These are phyloP conservation scores for Caenorhabditis sp. DNA, from an alignment of 2,888 invertebrate genomes.

Conservation along the genomic window DNA sequence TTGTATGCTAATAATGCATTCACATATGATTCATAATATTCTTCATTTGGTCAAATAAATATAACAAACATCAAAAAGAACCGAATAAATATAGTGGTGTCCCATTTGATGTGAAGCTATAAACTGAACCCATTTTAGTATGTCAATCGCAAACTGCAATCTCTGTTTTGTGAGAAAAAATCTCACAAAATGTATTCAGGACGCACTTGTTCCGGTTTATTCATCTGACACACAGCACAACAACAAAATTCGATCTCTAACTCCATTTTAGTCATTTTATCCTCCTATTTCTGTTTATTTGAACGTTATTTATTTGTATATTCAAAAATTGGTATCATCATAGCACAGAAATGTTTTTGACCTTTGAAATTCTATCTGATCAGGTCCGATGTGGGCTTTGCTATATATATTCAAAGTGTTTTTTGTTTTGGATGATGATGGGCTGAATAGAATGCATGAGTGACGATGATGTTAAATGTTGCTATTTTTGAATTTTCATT, in stretches of 20 bases:
- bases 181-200: not conserved
- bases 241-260: not conserved
- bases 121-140: not conserved
- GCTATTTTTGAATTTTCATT: not conserved
- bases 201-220: constrained; percentile 1
- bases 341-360: not conserved
- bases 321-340: not conserved
- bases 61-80: not conserved
- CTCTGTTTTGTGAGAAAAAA: not conserved
- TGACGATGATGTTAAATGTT: not conserved
- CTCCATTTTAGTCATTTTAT: not conserved
- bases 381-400: not conserved
- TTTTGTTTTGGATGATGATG: not conserved
- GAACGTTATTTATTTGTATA: not conserved
- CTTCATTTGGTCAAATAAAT: not conserved
- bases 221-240: not conserved
- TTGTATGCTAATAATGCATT: not conserved
- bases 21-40: not conserved
- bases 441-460: not conserved
- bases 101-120: constrained; percentile 1
- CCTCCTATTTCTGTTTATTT: not conserved
- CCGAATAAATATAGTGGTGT: not conserved
- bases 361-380: not conserved
- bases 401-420: not conserved
- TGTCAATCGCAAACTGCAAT: not conserved